Percentiles rank a stretch among this genome's conserved stretches.
phyloP scores from a whole-genome alignment of 2,888 invertebrate genomes.

The Luperina nickerlii region DNA sequence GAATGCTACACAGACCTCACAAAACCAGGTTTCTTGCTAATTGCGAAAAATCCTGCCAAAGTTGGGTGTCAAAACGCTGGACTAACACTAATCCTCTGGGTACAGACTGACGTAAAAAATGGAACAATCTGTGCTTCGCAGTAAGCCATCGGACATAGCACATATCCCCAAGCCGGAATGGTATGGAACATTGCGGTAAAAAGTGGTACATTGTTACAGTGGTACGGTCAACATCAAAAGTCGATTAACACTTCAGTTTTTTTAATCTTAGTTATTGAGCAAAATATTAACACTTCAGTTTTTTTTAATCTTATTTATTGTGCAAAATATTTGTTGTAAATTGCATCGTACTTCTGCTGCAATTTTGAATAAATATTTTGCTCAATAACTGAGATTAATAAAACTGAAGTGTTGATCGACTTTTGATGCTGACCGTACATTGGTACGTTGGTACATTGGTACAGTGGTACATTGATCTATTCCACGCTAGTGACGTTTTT shows the following conservation, averaged over 20 bases:
- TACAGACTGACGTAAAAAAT: conserved; percentile 44
- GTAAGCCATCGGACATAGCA: conserved; percentile 49
- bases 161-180: conserved; percentile 33
- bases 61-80: conserved; percentile 58
- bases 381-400: no score
- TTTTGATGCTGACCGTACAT: no score
- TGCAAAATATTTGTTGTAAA: no score
- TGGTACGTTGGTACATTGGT: neutral
- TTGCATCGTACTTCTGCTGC: no score
- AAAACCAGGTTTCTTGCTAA: conserved; percentile 45
- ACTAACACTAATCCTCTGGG: conserved; percentile 57
- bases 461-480: neutral
- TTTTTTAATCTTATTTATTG: no score
- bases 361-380: no score
- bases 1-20: conserved; percentile 8
- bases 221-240: no score
- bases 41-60: conserved; percentile 51
- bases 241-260: no score
- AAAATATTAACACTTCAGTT: no score
- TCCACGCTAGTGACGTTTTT: conserved; percentile 40
- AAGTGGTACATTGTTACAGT: conserved; percentile 16
- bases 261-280: no score
- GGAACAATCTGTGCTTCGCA: conserved; percentile 16
- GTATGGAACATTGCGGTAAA: conserved; percentile 40
- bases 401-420: no score